Percentiles rank a stretch among this genome's conserved stretches.
Evolutionary conservation across 2,888 invertebrate genomes (phyloP).

Genomic region (Augochlorella aurata): DNA sequence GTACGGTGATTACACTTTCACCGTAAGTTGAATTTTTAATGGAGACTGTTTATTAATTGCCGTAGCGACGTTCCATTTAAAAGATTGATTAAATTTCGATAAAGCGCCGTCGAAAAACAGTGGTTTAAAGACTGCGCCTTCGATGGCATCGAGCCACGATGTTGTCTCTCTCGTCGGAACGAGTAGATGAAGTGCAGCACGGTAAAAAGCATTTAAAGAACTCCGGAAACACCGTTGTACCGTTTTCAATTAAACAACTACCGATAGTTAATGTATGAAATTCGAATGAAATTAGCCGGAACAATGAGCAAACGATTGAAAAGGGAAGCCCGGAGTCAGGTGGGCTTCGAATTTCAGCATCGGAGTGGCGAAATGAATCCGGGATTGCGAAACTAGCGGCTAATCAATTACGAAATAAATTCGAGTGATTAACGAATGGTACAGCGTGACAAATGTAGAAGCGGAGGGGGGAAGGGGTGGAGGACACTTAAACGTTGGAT

Average conservation of each 20-base stretch:
- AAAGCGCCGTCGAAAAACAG: not conserved
- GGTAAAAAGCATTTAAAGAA: too few relatives aligned
- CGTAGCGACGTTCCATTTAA: conserved; percentile 3
- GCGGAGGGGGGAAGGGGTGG: not conserved
- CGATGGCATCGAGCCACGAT: not conserved
- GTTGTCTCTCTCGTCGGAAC: too few relatives aligned
- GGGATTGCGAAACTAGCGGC: conserved; percentile 5
- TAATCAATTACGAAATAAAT: conserved; percentile 16
- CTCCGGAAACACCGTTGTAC: not conserved
- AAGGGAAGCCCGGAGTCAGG: not conserved
- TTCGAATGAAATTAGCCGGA: not conserved
- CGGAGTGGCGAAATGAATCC: not conserved
- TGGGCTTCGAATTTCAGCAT: not conserved
- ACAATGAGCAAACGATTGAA: conserved; percentile 5
- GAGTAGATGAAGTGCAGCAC: too few relatives aligned
- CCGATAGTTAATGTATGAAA: not conserved
- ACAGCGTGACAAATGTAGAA: not conserved
- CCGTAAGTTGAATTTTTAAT: conserved; percentile 24
- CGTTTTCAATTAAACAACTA: not conserved
- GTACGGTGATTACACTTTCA: conserved; percentile 28
- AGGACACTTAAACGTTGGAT: not conserved
- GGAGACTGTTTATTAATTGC: conserved; percentile 26
- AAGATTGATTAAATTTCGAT: conserved; percentile 2
- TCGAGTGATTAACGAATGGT: conserved; percentile 12
- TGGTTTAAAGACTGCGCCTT: not conserved